Evolutionary conservation across 2,888 invertebrate genomes (phyloP), one percentile per base, ranked within the genome.

Genomic region (Neoaliturus tenellus): DNA sequence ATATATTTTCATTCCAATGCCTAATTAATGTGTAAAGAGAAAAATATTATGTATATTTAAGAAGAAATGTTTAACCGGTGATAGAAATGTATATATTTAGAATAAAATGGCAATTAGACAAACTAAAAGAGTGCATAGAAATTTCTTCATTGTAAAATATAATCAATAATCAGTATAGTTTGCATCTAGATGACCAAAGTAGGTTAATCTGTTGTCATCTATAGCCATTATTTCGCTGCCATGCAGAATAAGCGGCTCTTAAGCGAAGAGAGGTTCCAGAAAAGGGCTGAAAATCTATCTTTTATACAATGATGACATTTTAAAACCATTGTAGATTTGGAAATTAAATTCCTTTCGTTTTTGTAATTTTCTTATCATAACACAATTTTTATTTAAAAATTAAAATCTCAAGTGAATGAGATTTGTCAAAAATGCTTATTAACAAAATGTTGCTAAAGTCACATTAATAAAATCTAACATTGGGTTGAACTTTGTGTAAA

Each of bases 241-340:
- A 28, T 62, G 28, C 28, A 28, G 17, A 20, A 51, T 39, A 12
- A 6, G 12, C 8, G n/a, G 62, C 62, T 62, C 2, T 17, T 62
- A 62, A 62, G 62, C 62, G 31, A 62, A 1, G 31, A 62, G 62
- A 62, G 62, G 8, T 28, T 62, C 62, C 62, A 62, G 62, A 62
- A 62, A 62, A 51, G 35, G 4, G 4, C 4, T 35, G 4, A 35
- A 35, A 35, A 6, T 10, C 35, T 10, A 10, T 35, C 4, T 4
- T 35, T 35, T 4, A 10, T 35, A 35, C 10, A 35, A 35, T 35
- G 35, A 35, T 35, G 35, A 35, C 35, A 35, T 35, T 6, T 10
- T 35, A 35, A 35, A 35, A 6, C 6, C 35, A 35, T 35, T 35
- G 4, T 35, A 6, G 4, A 4, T 35, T 35, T 35, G 35, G 4